phyloP scores from a whole-genome alignment of 2,888 invertebrate species.

The Tromatobia lineatoria region DNA sequence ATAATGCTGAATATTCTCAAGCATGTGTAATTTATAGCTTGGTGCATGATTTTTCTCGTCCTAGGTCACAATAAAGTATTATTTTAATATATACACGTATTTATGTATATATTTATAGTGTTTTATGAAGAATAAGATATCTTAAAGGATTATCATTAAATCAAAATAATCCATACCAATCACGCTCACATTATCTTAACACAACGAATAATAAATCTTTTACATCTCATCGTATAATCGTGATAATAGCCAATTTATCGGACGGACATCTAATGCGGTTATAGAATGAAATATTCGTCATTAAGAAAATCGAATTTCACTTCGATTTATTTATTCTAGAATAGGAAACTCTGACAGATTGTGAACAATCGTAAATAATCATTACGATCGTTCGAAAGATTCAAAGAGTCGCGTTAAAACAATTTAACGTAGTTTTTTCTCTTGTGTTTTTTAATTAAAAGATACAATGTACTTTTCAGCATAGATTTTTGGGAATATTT shows the following conservation, averaged over 20 bases:
- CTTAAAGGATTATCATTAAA: slow-evolving; percentile 60
- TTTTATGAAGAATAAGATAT: slow-evolving; percentile 66
- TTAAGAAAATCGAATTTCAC: background rate
- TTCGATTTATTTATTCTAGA: slow-evolving; percentile 9
- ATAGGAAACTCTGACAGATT: background rate
- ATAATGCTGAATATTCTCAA: slow-evolving; percentile 44
- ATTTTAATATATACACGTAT: slow-evolving; percentile 52
- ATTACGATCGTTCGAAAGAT: background rate
- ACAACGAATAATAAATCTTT: slow-evolving; percentile 64
- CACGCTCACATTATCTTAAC: slow-evolving; percentile 55
- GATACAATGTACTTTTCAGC: background rate
- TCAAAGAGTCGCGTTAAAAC: slow-evolving; percentile 1
- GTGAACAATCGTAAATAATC: background rate
- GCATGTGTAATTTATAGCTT: slow-evolving; percentile 51
- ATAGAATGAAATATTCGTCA: slow-evolving; percentile 6
- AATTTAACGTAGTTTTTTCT: background rate
- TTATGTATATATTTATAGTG: slow-evolving; percentile 59
- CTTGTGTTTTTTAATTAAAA: background rate
- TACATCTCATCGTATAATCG: slow-evolving; percentile 57
- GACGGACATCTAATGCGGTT: slow-evolving; percentile 77
- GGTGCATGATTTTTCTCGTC: slow-evolving; percentile 54
- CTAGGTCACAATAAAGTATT: slow-evolving; percentile 47
- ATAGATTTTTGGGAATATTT: background rate
- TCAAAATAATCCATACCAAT: slow-evolving; percentile 55
- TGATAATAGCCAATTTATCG: slow-evolving; percentile 76